Base-by-base conservation (phyloP, 1,140 invertebrate species). In the Zaprionus tsacasi region DNA sequence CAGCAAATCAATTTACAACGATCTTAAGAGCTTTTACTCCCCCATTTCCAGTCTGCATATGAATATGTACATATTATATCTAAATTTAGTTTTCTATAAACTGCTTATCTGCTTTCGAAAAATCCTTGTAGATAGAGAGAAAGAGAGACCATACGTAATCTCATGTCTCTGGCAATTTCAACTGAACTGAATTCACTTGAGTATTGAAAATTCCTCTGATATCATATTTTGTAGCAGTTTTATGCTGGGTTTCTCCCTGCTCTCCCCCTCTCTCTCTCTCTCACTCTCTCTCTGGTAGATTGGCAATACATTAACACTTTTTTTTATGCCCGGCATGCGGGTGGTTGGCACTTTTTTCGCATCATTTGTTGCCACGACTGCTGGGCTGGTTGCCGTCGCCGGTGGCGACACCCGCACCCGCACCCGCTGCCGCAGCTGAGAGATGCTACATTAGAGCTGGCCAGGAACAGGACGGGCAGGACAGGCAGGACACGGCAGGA, bases 281-380 rank as follows among this genome's bases (percentile, higher is more conserved):
- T n/a, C 13, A n/a, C 4, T 27, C 6, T 50, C 15, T 48, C 17
- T 58, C 57, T 55, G 10, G 6, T 50, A 76, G 72, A 71, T 76
- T 76, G 72, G 43, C 72, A 89, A 88, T 79, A 81, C 76, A 89
- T 89, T 89, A 89, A 85, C 78, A 89, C 81, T 78, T 88, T 75
- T 75, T 74, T 76, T 76, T 52, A 59, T 71, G 68, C 54, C 38
- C 68, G 65, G 45, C 58, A 67, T 59, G 83, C 83, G 82, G 78
- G 75, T 80, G 85, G 71, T 60, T 85, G 66, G 78, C 71, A 63
- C 58, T 69, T 64, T 78, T 89, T 74, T 89, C 85, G 85, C 85
- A 89, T 89, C 85, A 89, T 89, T 89, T 89, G 86, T 73, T 81
- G 68, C 55, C 66, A 17, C 33, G 30, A 58, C 68, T 27, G 63